A percentile compares a stretch with the other conserved stretches of the same genome.
Conservation (phyloP, 2,113 vertebrate species). For the Nasalis larvatus region DNA sequence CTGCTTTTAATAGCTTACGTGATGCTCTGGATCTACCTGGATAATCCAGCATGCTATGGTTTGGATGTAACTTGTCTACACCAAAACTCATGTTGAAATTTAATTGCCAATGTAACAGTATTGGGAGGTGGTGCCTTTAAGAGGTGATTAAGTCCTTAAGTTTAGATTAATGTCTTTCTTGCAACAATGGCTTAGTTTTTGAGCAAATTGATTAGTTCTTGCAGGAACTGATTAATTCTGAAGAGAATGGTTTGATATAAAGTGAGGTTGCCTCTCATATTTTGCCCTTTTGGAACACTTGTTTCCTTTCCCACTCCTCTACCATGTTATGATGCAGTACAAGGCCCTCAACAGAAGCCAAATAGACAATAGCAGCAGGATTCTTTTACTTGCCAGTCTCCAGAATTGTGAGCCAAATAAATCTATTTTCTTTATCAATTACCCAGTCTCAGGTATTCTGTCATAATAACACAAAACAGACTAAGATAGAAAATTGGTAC, state of each 20-base stretch:
- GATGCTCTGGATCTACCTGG: not conserved
- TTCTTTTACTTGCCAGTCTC: not conserved
- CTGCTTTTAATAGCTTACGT: not conserved
- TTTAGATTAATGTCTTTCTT: not conserved
- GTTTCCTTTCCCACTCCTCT: not conserved
- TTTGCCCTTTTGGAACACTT: not conserved
- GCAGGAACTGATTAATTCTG: not conserved
- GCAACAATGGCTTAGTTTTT: not conserved
- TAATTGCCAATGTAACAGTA: not conserved
- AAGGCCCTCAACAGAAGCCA: not conserved
- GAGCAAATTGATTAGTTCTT: not conserved
- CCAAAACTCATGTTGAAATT: not conserved
- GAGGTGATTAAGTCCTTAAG: not conserved
- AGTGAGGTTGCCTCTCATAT: not conserved
- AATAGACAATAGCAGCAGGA: not conserved
- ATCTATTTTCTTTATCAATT: not conserved
- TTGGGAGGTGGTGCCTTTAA: not conserved
- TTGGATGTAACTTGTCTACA: not conserved
- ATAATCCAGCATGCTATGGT: not conserved
- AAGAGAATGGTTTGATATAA: not conserved
- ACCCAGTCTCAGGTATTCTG: not conserved
- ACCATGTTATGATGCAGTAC: not conserved
- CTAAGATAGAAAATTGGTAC: not conserved
- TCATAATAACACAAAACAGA: not conserved
- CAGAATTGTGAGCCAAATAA: not conserved